Base-by-base conservation (phyloP, 1,140 invertebrate species). In the Protaetia brevitarsis region DNA sequence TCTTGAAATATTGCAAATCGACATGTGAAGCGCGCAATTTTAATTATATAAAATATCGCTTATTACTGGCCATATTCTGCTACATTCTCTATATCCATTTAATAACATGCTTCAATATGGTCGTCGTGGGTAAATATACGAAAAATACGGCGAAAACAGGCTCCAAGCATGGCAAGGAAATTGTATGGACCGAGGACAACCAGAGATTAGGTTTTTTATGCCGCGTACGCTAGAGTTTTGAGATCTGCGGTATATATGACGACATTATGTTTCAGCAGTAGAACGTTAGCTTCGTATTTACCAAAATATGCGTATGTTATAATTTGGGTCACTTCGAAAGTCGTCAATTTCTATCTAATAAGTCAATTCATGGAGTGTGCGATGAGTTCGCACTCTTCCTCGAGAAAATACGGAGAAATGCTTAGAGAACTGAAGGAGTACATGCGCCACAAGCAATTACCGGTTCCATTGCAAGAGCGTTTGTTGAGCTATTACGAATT, bases 401-500 rank as follows among this genome's bases (percentile, higher is more conserved):
- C 11, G 7, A 59, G 13, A 3, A 73, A 73, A 31, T 72, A 72
- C 30, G 41, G 65, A 7, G 63, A 71, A 36, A 64, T 74, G 29
- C 65, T 72, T 11, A 65, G 68, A 8, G 66, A 74, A 61, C 30
- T 74, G 11, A 28, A 51, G 7, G 67, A 68, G 23, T 74, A 70
- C 51, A 71, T 72, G 69, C 28, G 60, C 6, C 63, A 68, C 41
- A 71, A 71, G 51, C 63, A 70, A 34, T 37, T 74, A 13, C 72
- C 72, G 8, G 34, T 36, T 1, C 23, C 41, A 23, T 66, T 74
- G 23, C 66, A 68, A 16, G 41, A 68, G 1, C 63, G 69, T 27
- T 62, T 74, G 5, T 37, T 71, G 26, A 67, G 56, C 29, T 74
- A 72, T 58, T 68, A 72, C 36, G 68, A 74, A 28, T 74, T 71